These are phyloP conservation scores for Aulostomus chinensis DNA, from an alignment of 2,797 vertebrate genomes.

Conservation along the genomic window DNA sequence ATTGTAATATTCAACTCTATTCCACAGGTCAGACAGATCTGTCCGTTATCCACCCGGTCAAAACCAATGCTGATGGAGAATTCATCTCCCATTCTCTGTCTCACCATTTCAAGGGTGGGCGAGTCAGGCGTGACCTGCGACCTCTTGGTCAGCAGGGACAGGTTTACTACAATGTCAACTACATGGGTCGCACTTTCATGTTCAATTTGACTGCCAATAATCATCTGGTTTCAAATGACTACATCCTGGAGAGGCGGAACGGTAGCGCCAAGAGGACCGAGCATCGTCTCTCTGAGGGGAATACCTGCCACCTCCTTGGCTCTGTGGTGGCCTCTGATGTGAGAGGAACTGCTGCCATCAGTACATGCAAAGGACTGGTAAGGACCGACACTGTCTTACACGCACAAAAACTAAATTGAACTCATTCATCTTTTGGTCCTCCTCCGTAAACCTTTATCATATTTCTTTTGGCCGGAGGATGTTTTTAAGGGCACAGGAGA, in stretches of 20 bases:
- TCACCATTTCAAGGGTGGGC: conserved; percentile 66
- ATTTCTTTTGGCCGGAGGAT: background rate
- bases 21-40: conserved; percentile 79
- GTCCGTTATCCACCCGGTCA: conserved; percentile 85
- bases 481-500: conserved; percentile 2
- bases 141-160: conserved; percentile 35
- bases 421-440: conserved; percentile 8
- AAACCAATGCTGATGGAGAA: conserved; percentile 80
- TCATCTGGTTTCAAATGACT: conserved; percentile 84
- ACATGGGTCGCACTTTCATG: conserved; percentile 77
- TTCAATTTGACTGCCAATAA: conserved; percentile 87
- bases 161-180: conserved; percentile 86
- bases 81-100: conserved; percentile 86
- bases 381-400: conserved; percentile 52
- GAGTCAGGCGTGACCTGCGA: conserved; percentile 78
- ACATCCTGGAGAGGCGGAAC: conserved; percentile 84
- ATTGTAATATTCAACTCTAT: background rate
- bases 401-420: background rate
- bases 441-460: background rate
- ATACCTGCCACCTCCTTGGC: conserved; percentile 87
- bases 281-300: conserved; percentile 41
- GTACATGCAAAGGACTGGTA: conserved; percentile 92
- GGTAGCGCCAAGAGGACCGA: conserved; percentile 76
- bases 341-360: conserved; percentile 85
- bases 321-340: conserved; percentile 65